A percentile compares a stretch with the other conserved stretches of the same genome.
These are phyloP conservation scores for Cephus pulcher DNA, from an alignment of 2,888 invertebrate genomes.

Conservation along the genomic window DNA sequence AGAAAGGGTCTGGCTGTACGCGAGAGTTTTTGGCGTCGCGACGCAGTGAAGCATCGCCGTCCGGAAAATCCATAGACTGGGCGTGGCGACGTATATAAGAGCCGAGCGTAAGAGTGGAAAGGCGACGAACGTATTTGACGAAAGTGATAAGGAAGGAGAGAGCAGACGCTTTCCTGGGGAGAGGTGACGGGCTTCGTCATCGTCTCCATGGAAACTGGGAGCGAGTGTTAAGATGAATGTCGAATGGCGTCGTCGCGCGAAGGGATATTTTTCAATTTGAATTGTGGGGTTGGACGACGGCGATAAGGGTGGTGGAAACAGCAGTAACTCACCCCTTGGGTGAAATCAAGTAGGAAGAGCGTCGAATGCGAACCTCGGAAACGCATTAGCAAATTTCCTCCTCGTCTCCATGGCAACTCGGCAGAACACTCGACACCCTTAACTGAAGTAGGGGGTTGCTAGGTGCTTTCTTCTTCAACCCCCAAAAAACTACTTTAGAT, in stretches of 20 bases:
- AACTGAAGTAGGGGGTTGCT: background rate
- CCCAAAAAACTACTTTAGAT: background rate
- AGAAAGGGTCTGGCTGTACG: conserved; percentile 28
- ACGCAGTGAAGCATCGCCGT: conserved; percentile 49
- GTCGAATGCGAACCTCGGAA: background rate
- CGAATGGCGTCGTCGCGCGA: conserved; percentile 52
- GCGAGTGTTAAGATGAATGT: background rate
- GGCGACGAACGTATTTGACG: conserved; percentile 21
- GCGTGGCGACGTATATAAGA: conserved; percentile 11
- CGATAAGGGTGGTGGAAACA: background rate
- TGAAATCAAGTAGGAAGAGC: background rate
- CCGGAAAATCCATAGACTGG: conserved; percentile 54
- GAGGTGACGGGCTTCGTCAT: background rate
- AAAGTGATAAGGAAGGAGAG: conserved; percentile 24
- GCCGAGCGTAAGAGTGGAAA: background rate
- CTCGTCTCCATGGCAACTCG: background rate
- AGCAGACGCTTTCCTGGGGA: conserved; percentile 8
- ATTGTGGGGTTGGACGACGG: background rate
- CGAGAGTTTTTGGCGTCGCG: conserved; percentile 60
- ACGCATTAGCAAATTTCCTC: background rate
- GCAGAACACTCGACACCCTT: background rate
- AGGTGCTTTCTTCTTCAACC: background rate
- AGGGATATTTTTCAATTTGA: conserved; percentile 54
- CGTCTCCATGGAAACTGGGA: background rate
- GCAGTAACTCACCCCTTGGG: background rate